These are phyloP conservation scores for Lypha dubia DNA, from an alignment of 2,888 invertebrate genomes.

Conservation along the genomic window DNA sequence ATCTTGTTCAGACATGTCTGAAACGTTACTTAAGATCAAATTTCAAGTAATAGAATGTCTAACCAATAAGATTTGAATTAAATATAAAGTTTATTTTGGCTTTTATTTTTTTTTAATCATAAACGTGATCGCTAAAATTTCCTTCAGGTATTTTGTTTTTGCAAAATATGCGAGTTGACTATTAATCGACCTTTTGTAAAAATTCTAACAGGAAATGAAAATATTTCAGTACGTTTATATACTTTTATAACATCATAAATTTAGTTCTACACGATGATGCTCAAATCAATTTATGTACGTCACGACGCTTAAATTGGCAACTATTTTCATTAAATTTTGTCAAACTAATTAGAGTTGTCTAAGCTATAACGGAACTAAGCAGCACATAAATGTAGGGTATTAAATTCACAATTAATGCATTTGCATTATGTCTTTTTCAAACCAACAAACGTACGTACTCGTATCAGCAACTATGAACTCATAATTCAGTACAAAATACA, in stretches of 20 bases:
- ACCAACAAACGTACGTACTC: conserved; percentile 11
- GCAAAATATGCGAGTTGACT: neutral
- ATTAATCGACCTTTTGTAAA: neutral
- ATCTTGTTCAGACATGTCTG: too few relatives aligned
- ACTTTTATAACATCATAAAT: neutral
- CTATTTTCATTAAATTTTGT: neutral
- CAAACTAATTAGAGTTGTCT: conserved; percentile 8
- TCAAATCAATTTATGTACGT: conserved; percentile 8
- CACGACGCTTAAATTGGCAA: neutral
- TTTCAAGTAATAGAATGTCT: too few relatives aligned
- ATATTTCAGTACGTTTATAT: neutral
- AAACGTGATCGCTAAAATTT: too few relatives aligned
- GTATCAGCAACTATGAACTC: conserved; percentile 38
- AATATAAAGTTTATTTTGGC: neutral
- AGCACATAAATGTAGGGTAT: conserved; percentile 51
- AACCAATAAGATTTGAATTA: too few relatives aligned
- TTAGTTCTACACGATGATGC: neutral
- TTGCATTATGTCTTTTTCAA: conserved; percentile 59
- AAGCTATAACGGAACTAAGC: conserved; percentile 5
- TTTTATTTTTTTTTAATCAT: too few relatives aligned
- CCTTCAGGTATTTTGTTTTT: too few relatives aligned
- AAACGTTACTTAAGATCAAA: too few relatives aligned
- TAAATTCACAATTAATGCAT: conserved; percentile 62
- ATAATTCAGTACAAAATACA: conserved; percentile 45
- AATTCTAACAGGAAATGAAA: conserved; percentile 17